Evolutionary conservation across 1,140 invertebrate species (phyloP).

Genomic region (Listronotus oregonensis): DNA sequence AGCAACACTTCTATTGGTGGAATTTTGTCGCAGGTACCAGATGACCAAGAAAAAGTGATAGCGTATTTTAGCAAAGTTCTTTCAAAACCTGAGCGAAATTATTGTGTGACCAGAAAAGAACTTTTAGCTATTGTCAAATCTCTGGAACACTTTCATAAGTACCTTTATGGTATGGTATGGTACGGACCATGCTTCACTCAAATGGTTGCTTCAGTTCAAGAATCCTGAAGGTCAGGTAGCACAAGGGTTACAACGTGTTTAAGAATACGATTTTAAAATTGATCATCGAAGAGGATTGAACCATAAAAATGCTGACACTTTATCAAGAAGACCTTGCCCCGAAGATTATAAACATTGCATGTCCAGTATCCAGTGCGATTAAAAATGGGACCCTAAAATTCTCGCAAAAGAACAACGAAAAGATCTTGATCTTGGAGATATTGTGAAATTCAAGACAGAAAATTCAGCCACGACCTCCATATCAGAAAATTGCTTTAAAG

Average conservation of each 20-base stretch:
- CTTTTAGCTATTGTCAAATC: constrained; percentile 43
- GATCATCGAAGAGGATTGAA: background rate
- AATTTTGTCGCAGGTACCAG: constrained; percentile 40
- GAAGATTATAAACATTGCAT: too few species aligned
- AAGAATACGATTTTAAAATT: constrained; percentile 42
- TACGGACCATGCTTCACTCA: constrained; percentile 43
- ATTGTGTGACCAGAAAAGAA: constrained; percentile 43
- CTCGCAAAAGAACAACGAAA: too few species aligned
- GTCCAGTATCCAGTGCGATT: too few species aligned
- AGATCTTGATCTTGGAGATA: too few species aligned
- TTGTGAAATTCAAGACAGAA: too few species aligned
- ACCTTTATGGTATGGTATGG: constrained; percentile 18
- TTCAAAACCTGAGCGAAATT: constrained; percentile 52
- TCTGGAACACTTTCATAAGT: constrained; percentile 41
- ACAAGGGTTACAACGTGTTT: constrained; percentile 40
- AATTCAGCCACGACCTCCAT: too few species aligned
- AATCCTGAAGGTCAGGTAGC: constrained; percentile 43
- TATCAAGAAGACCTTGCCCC: too few species aligned
- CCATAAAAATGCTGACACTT: too few species aligned
- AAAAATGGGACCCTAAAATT: too few species aligned
- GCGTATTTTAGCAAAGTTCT: constrained; percentile 48
- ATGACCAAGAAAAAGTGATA: constrained; percentile 38
- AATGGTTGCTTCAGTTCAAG: constrained; percentile 49
- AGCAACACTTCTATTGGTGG: constrained; percentile 33
- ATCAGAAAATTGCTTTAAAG: too few species aligned